Evolutionary conservation across 2,797 vertebrate genomes (phyloP).

Genomic region (Cynodonichthys magdalenae): DNA sequence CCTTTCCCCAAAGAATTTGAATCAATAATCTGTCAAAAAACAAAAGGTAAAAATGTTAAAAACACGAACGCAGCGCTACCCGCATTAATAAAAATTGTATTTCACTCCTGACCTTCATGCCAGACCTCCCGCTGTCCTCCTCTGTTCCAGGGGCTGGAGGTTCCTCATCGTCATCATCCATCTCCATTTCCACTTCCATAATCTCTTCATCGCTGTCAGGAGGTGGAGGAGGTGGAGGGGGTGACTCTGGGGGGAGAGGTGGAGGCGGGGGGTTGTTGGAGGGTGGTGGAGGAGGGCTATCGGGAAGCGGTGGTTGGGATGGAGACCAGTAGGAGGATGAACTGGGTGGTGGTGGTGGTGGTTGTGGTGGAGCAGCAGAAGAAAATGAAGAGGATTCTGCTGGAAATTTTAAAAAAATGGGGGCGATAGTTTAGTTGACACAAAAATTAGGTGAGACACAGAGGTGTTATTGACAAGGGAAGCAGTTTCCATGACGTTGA

Average conservation of each 20-base stretch:
- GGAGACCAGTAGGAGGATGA: slow-evolving; percentile 74
- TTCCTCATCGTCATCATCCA: slow-evolving; percentile 95
- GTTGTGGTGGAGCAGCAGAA: slow-evolving; percentile 42
- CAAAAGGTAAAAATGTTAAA: slow-evolving; percentile 1
- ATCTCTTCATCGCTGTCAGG: slow-evolving; percentile 92
- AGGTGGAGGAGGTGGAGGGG: slow-evolving; percentile 81
- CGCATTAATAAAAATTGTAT: neutral
- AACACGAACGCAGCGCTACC: neutral
- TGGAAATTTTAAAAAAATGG: neutral
- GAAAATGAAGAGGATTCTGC: slow-evolving; percentile 42
- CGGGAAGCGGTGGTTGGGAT: slow-evolving; percentile 82
- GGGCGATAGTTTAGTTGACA: neutral
- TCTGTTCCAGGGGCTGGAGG: slow-evolving; percentile 96
- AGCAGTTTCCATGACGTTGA: neutral
- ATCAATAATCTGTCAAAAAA: slow-evolving; percentile 72
- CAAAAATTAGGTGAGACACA: neutral
- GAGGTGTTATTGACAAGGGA: neutral
- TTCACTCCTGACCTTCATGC: slow-evolving; percentile 78
- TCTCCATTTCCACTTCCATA: slow-evolving; percentile 98
- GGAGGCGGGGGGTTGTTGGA: slow-evolving; percentile 86
- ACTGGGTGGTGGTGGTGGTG: slow-evolving; percentile 70
- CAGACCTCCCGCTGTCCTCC: slow-evolving; percentile 79
- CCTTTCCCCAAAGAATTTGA: slow-evolving; percentile 75
- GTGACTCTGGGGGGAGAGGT: slow-evolving; percentile 81
- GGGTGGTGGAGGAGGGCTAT: slow-evolving; percentile 86